Conservation (phyloP, 2,888 invertebrate species). For the Isotomurus palustris region DNA sequence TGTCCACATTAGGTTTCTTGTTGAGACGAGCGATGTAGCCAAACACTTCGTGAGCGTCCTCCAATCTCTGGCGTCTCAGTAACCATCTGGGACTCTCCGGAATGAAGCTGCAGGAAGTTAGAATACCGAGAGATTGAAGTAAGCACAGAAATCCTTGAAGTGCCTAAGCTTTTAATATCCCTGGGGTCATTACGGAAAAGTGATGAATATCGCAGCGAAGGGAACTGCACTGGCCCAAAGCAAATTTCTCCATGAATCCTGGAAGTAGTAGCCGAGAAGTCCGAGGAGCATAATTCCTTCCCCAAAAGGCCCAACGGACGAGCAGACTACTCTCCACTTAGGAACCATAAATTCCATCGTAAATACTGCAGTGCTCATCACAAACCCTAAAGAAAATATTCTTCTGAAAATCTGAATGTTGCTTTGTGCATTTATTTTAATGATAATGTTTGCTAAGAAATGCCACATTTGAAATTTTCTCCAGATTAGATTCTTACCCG, state of each 20-base stretch:
- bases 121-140: too few species aligned
- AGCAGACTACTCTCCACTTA: constrained; percentile 31
- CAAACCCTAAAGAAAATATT: constrained; percentile 25
- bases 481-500: too few species aligned
- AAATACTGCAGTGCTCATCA: constrained; percentile 34
- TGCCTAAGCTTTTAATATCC: too few species aligned
- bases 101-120: constrained; percentile 19
- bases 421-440: too few species aligned
- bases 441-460: too few species aligned
- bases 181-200: constrained; percentile 23
- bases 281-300: constrained; percentile 36
- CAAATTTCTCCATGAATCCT: constrained; percentile 30
- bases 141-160: too few species aligned
- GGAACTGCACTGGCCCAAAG: constrained; percentile 28
- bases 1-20: not conserved
- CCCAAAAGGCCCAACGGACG: constrained; percentile 37
- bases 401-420: not conserved
- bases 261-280: constrained; percentile 24
- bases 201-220: constrained; percentile 21
- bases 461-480: too few species aligned
- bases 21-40: constrained; percentile 15
- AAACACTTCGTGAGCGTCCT: constrained; percentile 23
- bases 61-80: constrained; percentile 17
- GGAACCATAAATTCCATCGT: constrained; percentile 41
- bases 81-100: constrained; percentile 40